These are phyloP conservation scores for Oxytorus armatus DNA, from an alignment of 2,888 invertebrate species.

Conservation along the genomic window DNA sequence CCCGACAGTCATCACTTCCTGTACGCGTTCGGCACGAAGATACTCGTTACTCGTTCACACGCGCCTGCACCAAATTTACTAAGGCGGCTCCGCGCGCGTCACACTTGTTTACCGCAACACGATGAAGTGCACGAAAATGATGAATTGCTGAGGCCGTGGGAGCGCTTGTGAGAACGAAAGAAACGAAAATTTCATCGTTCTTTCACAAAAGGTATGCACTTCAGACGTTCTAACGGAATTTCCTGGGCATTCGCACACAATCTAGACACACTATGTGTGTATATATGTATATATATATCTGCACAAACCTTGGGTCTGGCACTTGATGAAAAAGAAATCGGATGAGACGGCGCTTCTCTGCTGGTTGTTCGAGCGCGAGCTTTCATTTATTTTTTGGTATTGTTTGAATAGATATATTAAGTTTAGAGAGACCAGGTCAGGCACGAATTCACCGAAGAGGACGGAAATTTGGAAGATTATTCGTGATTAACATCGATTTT, in stretches of 20 bases:
- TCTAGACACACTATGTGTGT: too few species aligned
- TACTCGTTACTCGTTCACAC: slow-evolving; percentile 26
- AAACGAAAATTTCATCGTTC: slow-evolving; percentile 41
- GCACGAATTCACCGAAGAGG: neutral
- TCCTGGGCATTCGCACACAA: slow-evolving; percentile 3
- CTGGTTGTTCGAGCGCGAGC: neutral
- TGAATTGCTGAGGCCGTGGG: neutral
- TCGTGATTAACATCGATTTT: neutral
- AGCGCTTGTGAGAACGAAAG: slow-evolving; percentile 30
- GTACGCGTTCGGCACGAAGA: slow-evolving; percentile 26
- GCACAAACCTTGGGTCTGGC: slow-evolving; percentile 3
- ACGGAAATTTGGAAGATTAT: neutral
- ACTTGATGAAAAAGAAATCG: neutral
- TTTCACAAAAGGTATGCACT: slow-evolving; percentile 61
- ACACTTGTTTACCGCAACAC: slow-evolving; percentile 19
- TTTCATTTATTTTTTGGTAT: slow-evolving; percentile 4
- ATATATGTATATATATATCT: too few species aligned
- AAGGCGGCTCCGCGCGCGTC: slow-evolving; percentile 13
- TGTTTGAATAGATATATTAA: slow-evolving; percentile 6
- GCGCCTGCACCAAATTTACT: slow-evolving; percentile 29
- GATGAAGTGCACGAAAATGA: slow-evolving; percentile 24
- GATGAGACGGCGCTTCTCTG: neutral
- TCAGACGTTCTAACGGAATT: slow-evolving; percentile 37
- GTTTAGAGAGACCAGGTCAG: neutral
- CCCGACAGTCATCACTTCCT: slow-evolving; percentile 12